A percentile compares a stretch with the other conserved stretches of the same genome.
phyloP scores from a whole-genome alignment of 2,888 invertebrate species.

The Himalopsyche kuldschensis region DNA sequence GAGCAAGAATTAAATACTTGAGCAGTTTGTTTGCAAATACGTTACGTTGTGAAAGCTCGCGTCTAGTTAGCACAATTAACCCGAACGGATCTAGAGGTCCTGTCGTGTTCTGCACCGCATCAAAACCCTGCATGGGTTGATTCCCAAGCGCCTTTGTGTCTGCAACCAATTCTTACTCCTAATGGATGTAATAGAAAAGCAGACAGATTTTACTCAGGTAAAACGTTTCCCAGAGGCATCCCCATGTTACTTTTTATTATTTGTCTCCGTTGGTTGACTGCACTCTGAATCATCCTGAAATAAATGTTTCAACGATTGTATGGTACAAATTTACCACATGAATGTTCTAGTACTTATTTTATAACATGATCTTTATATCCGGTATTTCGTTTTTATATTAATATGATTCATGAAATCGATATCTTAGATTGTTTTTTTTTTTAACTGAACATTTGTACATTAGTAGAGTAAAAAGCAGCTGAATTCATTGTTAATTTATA shows the following conservation, averaged over 20 bases:
- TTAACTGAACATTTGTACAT: no score
- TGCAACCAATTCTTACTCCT: background rate
- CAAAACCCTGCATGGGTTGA: background rate
- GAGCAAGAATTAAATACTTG: background rate
- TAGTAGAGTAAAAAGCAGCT: no score
- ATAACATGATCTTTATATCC: no score
- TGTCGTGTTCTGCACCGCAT: background rate
- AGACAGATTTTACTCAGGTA: background rate
- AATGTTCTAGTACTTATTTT: no score
- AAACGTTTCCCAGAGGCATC: background rate
- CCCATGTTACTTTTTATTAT: background rate
- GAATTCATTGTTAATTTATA: no score
- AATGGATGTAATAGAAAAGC: background rate
- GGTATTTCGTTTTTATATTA: no score
- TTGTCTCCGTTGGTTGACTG: background rate
- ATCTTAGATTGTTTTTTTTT: no score
- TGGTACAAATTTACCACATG: no score
- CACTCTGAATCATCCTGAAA: no score
- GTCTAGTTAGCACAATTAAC: background rate
- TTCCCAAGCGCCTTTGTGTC: background rate
- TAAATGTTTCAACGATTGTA: no score
- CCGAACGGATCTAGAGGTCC: background rate
- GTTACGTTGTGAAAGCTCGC: background rate
- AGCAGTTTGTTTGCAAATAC: background rate
- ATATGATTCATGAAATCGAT: no score